These are phyloP conservation scores for Sebastiscus tertius DNA, from an alignment of 2,797 vertebrate genomes.

Conservation along the genomic window DNA sequence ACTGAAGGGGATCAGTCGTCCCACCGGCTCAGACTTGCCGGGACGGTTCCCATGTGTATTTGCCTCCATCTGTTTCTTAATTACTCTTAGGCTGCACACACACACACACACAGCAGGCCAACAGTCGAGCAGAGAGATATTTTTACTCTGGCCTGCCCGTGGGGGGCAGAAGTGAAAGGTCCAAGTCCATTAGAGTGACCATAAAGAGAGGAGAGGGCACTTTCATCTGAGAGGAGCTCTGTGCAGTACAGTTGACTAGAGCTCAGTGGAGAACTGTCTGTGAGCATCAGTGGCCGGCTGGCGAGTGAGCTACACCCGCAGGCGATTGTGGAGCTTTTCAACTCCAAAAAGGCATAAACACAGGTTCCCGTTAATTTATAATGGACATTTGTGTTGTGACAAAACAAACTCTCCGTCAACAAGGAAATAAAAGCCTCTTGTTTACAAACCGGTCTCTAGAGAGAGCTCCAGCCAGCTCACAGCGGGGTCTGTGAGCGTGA, in stretches of 20 bases:
- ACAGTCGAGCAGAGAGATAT: constrained; percentile 27
- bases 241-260: neutral
- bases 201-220: constrained; percentile 9
- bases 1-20: constrained; percentile 51
- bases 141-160: constrained; percentile 21
- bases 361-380: too few species aligned
- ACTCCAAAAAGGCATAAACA: too few species aligned
- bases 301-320: too few species aligned
- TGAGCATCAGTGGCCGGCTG: too few species aligned
- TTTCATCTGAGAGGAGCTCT: neutral
- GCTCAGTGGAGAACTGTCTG: neutral
- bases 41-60: constrained; percentile 55
- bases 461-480: too few species aligned
- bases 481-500: too few species aligned
- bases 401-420: too few species aligned
- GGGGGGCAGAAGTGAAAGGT: constrained; percentile 48
- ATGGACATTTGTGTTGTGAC: too few species aligned
- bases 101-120: constrained; percentile 15
- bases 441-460: too few species aligned
- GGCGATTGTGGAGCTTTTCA: too few species aligned
- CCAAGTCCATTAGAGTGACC: constrained; percentile 29
- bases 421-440: too few species aligned
- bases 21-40: constrained; percentile 32
- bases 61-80: constrained; percentile 50
- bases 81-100: constrained; percentile 35